phyloP scores from a whole-genome alignment of 2,888 invertebrate species.

The Trachelus stipa region DNA sequence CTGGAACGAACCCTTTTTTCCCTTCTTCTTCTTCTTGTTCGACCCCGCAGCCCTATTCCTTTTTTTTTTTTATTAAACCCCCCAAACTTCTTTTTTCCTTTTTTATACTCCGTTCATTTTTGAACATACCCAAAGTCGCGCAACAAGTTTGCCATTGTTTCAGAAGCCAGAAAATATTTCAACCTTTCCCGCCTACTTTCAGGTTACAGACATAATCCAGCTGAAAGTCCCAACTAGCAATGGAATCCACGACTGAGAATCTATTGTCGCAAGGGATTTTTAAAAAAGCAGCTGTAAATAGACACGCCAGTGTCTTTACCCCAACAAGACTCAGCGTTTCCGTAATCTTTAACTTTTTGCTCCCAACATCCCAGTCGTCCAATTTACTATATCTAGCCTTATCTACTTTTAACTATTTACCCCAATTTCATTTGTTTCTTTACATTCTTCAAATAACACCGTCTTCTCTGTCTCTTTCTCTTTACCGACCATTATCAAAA shows the following conservation, averaged over 20 bases:
- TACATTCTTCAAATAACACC: neutral
- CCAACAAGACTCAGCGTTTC: neutral
- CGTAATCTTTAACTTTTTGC: neutral
- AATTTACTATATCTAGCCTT: neutral
- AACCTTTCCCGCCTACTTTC: conserved; percentile 11
- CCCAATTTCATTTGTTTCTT: neutral
- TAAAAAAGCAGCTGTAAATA: conserved; percentile 21
- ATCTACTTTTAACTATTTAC: neutral
- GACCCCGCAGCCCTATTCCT: too few species aligned
- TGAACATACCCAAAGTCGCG: conserved; percentile 23
- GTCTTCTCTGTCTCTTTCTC: neutral
- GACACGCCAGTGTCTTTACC: neutral
- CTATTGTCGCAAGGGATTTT: conserved; percentile 17
- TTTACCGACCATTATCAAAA: neutral
- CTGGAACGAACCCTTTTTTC: neutral
- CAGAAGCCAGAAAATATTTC: conserved; percentile 36
- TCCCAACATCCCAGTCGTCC: neutral
- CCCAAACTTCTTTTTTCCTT: neutral
- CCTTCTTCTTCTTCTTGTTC: neutral
- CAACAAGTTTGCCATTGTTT: conserved; percentile 60
- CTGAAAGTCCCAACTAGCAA: conserved; percentile 3
- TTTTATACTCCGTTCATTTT: neutral
- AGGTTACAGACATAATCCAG: neutral
- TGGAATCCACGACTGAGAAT: neutral
- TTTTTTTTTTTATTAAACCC: too few species aligned